Percentiles rank a stretch among this genome's conserved stretches.
Conservation (phyloP, 2,888 invertebrate genomes). For the Drosophila meridionalis region DNA sequence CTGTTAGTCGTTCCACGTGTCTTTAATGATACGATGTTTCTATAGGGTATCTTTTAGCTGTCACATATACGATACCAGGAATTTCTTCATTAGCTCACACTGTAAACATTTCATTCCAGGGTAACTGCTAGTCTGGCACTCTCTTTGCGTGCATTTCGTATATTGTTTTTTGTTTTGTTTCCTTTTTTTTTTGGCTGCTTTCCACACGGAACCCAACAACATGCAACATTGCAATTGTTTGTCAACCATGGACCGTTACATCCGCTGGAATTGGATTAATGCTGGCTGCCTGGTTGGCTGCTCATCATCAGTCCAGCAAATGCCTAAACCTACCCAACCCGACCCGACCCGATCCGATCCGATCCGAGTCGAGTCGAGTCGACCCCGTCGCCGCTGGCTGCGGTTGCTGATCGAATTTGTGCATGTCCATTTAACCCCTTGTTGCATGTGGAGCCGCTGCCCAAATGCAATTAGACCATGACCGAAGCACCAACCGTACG, state of each 20-base stretch:
- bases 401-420: constrained; percentile 63
- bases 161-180: neutral
- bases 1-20: neutral
- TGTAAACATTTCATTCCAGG: neutral
- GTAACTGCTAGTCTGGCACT: neutral
- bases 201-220: constrained; percentile 26
- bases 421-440: constrained; percentile 77
- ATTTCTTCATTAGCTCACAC: neutral
- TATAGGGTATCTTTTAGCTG: neutral
- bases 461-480: constrained; percentile 82
- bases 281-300: constrained; percentile 42
- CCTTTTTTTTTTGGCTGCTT: constrained; percentile 19
- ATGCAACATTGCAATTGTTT: constrained; percentile 77
- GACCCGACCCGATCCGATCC: neutral
- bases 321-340: neutral
- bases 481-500: constrained; percentile 45
- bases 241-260: constrained; percentile 84
- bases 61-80: neutral
- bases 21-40: neutral
- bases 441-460: constrained; percentile 42
- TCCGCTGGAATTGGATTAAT: constrained; percentile 81
- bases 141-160: neutral
- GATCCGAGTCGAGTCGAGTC: neutral
- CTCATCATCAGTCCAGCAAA: constrained; percentile 17
- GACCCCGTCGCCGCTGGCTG: constrained; percentile 12